Evolutionary conservation across 2,113 vertebrate species (phyloP), one percentile per base, ranked within the genome.

Genomic region (Notiomystis cincta): DNA sequence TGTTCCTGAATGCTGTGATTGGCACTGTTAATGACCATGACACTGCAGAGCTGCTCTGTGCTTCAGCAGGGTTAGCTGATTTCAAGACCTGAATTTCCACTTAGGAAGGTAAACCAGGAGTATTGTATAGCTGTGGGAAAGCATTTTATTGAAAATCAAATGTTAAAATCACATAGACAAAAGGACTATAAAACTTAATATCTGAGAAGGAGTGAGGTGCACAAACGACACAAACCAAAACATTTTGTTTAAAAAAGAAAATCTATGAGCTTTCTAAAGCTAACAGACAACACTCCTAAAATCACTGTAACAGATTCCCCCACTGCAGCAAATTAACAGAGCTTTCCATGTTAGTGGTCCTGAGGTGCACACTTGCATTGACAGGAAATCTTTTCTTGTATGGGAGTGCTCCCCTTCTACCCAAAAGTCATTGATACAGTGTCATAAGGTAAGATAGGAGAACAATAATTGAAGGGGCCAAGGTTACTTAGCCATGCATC

Each of bases 11-110:
- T 78, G 51, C 85, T 61, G 61, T 94, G 95, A 96, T 67, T 95
- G 96, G 79, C 93, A 93, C 56, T 62, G 82, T 77, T 95, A 95
- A 96, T 96, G 93, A 90, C 69, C 67, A 78, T 90, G 91, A 87
- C 89, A 75, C 81, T 91, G 89, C 89, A 94, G 81, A 91, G 72
- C 65, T 93, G 87, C 79, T 90, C 45, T 86, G 58, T 72, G 90
- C 47, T 96, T 94, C 90, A 92, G 67, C 85, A 86, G 54, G 60
- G 54, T 82, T 92, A 87, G 85, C 64, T 88, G 57, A 86, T 90
- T 93, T 90, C 79, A 51, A 56, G 71, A 77, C 60, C 65, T 78
- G 60, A 67, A 72, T 83, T 94, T 82, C 75, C 85, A 83, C 56
- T 94, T 71, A 88, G 88, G 57, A 90, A 94, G 35, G 30, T 80